A percentile compares a stretch with the other conserved stretches of the same genome.
These are phyloP conservation scores for Lycaon pictus DNA, from an alignment of 2,113 vertebrate genomes.

Conservation along the genomic window DNA sequence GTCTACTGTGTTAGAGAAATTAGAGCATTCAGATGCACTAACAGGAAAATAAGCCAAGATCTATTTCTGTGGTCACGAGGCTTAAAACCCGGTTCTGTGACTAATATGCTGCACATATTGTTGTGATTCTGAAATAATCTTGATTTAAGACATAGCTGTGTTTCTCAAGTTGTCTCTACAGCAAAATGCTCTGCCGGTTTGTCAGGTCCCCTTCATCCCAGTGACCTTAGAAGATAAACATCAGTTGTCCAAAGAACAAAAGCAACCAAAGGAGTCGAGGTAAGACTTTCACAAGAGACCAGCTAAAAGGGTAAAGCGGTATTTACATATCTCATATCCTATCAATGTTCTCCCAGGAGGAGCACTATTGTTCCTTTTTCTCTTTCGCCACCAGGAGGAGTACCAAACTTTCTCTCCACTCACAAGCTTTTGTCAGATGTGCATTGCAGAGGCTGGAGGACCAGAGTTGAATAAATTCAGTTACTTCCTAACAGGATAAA, in stretches of 20 bases:
- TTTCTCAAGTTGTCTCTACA: not conserved
- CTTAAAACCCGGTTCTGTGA: conserved; percentile 47
- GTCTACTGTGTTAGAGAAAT: not conserved
- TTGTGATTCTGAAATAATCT: conserved; percentile 19
- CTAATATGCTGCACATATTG: not conserved
- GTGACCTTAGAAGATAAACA: conserved; percentile 15
- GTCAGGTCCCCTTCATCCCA: not conserved
- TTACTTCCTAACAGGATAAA: conserved; percentile 63
- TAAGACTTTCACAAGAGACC: not conserved
- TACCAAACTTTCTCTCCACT: conserved; percentile 20
- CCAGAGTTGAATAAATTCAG: conserved; percentile 68
- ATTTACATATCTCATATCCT: not conserved
- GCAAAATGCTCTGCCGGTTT: not conserved
- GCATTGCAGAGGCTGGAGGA: not conserved
- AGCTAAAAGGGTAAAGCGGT: not conserved
- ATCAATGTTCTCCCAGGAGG: not conserved
- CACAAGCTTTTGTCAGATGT: conserved; percentile 31
- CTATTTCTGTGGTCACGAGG: not conserved
- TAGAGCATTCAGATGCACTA: not conserved
- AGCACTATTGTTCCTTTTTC: not conserved
- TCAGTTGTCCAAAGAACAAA: conserved; percentile 52
- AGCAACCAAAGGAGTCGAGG: not conserved
- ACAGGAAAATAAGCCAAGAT: conserved; percentile 36
- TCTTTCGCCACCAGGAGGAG: conserved; percentile 77
- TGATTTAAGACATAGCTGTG: conserved; percentile 30